Base-by-base conservation (phyloP, 2,888 invertebrate species). In the Caenorhabditis becei region DNA sequence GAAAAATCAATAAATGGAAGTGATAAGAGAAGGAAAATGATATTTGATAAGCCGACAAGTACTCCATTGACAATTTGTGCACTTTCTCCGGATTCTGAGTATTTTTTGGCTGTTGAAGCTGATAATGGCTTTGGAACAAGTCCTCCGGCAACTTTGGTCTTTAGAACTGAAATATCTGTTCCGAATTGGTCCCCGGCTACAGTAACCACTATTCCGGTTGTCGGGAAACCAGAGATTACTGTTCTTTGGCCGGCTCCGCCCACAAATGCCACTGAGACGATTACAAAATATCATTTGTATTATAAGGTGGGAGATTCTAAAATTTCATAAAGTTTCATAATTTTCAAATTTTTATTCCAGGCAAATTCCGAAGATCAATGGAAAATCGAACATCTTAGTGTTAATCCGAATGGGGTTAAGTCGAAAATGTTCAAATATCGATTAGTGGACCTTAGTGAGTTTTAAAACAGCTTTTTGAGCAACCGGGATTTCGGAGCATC, bases 101-200 rank as follows among this genome's bases (percentile, higher is more conserved):
- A 88, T 59, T 65, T 77, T 20, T 62, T 90, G 16, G 82, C 87
- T 16, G 63, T 90, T 16, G 84, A 86, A 53, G 86, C 86, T 1
- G 89, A 88, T 35, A 88, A 88, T 70, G 85, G 86, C 7, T 89
- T 88, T 74, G 90, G 90, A 10, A 83, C 79, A 26, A 87, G 88
- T 35, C 90, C 89, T 3, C 72, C 82, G 11, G 84, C 82, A 4
- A 84, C 83, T 37, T 67, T 82, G 32, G 56, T 77, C 16, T 89
- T 90, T 54, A 71, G 75, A 7, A 91, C 90, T 0, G 88, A 90
- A 44, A 70, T 58, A 83, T 41, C 66, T 77, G 87, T 83, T 10
- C 89, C 89, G 0, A 81, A 83, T 61, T 84, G 83, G 56, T 88
- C 89, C 8, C 90, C 90, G 7, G 74, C 78, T 47, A 81, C 83